phyloP scores from a whole-genome alignment of 2,888 invertebrate genomes.

The Thymelicus acteon region DNA sequence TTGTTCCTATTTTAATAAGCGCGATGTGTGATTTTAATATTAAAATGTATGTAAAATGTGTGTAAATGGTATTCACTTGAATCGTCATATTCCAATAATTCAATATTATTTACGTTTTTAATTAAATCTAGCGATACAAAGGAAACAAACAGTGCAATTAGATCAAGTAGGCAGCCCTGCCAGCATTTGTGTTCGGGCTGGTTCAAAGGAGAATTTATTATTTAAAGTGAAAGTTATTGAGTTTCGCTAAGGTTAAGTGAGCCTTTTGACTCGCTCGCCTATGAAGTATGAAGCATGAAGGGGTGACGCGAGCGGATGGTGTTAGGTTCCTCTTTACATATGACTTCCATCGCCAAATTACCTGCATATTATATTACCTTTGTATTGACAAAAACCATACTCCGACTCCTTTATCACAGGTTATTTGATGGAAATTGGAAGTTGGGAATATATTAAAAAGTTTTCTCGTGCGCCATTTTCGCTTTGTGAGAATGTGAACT shows the following conservation, averaged over 20 bases:
- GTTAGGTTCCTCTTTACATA: slow-evolving; percentile 59
- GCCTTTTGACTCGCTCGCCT: slow-evolving; percentile 74
- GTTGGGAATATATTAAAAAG: slow-evolving; percentile 32
- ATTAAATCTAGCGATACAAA: slow-evolving; percentile 36
- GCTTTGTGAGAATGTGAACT: not conserved
- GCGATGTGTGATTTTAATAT: too few species aligned
- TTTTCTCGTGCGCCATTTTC: slow-evolving; percentile 1
- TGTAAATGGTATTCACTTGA: too few species aligned
- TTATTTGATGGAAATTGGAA: slow-evolving; percentile 25
- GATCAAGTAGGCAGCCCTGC: slow-evolving; percentile 63
- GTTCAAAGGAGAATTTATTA: slow-evolving; percentile 81
- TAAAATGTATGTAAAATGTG: too few species aligned
- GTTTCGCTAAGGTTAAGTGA: slow-evolving; percentile 82
- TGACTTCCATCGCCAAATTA: slow-evolving; percentile 58
- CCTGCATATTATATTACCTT: slow-evolving; percentile 51
- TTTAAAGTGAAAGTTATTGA: slow-evolving; percentile 83
- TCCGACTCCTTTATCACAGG: slow-evolving; percentile 33
- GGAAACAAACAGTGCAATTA: slow-evolving; percentile 42
- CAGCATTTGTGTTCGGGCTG: slow-evolving; percentile 67
- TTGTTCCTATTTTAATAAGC: too few species aligned
- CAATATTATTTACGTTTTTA: not conserved
- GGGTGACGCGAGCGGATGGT: slow-evolving; percentile 61
- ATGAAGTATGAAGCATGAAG: slow-evolving; percentile 49
- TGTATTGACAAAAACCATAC: slow-evolving; percentile 42
- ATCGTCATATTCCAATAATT: not conserved